A percentile compares a stretch with the other conserved stretches of the same genome.
Conservation (phyloP, 2,113 vertebrate genomes). For the Cettia cetti region DNA sequence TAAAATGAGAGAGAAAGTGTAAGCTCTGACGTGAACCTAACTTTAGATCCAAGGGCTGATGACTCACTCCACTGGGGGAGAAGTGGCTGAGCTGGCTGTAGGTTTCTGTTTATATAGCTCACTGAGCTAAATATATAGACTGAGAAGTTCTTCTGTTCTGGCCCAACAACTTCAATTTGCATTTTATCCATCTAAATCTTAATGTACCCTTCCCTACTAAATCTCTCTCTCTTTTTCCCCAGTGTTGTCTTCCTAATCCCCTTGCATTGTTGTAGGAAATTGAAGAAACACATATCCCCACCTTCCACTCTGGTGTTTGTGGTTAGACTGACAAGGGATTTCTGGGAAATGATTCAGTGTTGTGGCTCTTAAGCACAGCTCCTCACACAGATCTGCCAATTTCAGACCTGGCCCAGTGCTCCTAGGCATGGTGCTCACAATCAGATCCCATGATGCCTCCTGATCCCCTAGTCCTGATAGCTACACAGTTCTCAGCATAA, state of each 20-base stretch:
- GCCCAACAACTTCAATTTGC: conserved; percentile 57
- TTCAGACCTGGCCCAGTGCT: background rate
- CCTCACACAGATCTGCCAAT: background rate
- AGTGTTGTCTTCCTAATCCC: conserved; percentile 39
- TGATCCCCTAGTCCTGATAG: background rate
- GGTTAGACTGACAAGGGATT: conserved; percentile 33
- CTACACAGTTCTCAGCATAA: background rate
- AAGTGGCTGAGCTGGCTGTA: conserved; percentile 69
- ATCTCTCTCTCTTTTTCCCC: conserved; percentile 1
- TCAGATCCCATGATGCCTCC: rapidly evolving
- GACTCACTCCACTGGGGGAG: conserved; percentile 73
- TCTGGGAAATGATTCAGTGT: conserved; percentile 49
- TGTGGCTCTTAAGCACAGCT: conserved; percentile 22
- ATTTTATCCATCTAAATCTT: conserved; percentile 44
- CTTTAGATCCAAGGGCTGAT: conserved; percentile 75
- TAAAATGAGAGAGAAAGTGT: conserved; percentile 27
- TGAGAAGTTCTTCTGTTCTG: conserved; percentile 71
- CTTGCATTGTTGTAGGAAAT: conserved; percentile 32
- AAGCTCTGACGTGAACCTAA: conserved; percentile 77
- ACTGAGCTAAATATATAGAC: conserved; percentile 77
- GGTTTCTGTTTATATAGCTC: conserved; percentile 79
- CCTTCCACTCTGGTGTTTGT: conserved; percentile 30
- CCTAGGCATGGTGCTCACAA: rapidly evolving
- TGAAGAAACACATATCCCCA: conserved; percentile 13
- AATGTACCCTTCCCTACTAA: conserved; percentile 22